Base-by-base conservation (phyloP, 2,888 invertebrate species). In the Stenolophus ochropezus region DNA sequence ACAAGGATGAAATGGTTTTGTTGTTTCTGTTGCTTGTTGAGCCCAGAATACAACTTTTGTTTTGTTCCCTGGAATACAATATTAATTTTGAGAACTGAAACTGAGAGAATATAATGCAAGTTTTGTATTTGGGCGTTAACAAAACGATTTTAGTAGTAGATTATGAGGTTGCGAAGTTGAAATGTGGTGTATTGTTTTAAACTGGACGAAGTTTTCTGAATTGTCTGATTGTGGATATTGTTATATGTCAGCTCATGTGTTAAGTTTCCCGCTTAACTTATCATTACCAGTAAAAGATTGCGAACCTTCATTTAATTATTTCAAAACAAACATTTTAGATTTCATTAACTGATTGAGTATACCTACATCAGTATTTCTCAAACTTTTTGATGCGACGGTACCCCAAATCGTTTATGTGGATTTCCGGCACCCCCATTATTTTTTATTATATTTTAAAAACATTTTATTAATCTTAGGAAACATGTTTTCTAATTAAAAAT, bases 11-110 rank as follows among this genome's bases (percentile, higher is more conserved):
- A 69, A 42, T 69, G 27, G 5, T 69, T 69, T 69, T 18, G 65
- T 69, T 69, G 65, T 69, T 69, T 69, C 65, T 69, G 65, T 69
- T 69, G 27, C 65, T 69, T 69, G 65, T 69, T 69, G 65, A 69
- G 33, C 16, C 65, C 33, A 33, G 65, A 69, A 69, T 69, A 69
- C 33, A 69, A 33, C 65, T 69, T 73, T 73, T 73, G 73, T 73
- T 73, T 73, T 73, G 73, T 49, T 73, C 73, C n/a, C 47, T 49
- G 47, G 42, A 73, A 73, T 73, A 49, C 49, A 73, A 49, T 73
- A 73, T 73, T 73, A 73, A 73, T 49, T 73, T 73, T 73, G 47
- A 47, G 47, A 73, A 73, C 65, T 20, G 65, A 69, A 61, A 61
- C 61, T 61, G 25, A 4, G 61, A 25, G 61, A 61, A 25, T 61